Conservation (phyloP, 2,888 invertebrate species). For the Drosophila lacicola region DNA sequence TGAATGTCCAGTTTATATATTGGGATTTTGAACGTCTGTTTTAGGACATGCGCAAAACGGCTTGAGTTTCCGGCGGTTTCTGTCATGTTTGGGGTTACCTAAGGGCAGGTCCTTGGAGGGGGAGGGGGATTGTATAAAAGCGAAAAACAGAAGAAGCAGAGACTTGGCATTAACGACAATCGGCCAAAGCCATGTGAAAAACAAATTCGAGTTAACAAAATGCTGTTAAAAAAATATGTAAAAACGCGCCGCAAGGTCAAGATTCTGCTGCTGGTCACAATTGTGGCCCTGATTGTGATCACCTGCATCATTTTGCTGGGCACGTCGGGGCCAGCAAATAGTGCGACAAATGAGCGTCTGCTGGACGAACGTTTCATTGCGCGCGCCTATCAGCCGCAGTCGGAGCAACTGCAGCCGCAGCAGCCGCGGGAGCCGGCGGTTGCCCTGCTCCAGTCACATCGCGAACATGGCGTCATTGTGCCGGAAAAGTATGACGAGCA, state of each 20-base stretch:
- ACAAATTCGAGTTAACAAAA: conserved; percentile 39
- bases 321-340: conserved; percentile 60
- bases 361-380: conserved; percentile 81
- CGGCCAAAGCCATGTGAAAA: conserved; percentile 68
- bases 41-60: conserved; percentile 68
- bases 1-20: conserved; percentile 7
- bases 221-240: conserved; percentile 84
- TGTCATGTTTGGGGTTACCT: conserved; percentile 10
- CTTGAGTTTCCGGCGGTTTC: conserved; percentile 60
- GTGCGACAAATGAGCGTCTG: conserved; percentile 74
- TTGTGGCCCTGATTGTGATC: conserved; percentile 81
- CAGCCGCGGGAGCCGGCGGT: conserved; percentile 40
- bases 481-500: conserved; percentile 85
- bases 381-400: conserved; percentile 67
- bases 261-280: conserved; percentile 80
- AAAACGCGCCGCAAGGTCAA: conserved; percentile 84
- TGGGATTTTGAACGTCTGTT: conserved; percentile 54
- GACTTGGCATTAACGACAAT: conserved; percentile 22
- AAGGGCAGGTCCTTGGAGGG: conserved; percentile 28
- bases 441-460: conserved; percentile 65
- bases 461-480: conserved; percentile 82
- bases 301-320: conserved; percentile 81
- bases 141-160: conserved; percentile 52
- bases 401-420: conserved; percentile 51
- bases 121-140: conserved; percentile 20